These are phyloP conservation scores for Drosophila nannoptera DNA, from an alignment of 1,140 invertebrate genomes.

Conservation along the genomic window DNA sequence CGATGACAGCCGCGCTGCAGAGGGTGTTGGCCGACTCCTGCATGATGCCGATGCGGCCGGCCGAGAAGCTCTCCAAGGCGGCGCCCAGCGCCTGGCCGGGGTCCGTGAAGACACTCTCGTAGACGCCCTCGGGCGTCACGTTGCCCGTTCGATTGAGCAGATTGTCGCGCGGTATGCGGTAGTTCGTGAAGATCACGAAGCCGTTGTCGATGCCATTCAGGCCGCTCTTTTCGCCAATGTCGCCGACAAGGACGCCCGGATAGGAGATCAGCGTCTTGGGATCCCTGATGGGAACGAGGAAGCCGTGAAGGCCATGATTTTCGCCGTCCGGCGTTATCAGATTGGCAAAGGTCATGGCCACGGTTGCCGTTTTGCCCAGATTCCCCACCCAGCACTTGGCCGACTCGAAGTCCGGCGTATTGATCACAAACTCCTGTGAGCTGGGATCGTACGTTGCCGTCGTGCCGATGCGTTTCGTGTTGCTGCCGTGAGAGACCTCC, in stretches of 20 bases:
- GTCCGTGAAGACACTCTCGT: conserved; percentile 88
- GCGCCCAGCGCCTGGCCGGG: conserved; percentile 88
- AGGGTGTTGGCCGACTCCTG: conserved; percentile 87
- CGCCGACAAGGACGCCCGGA: conserved; percentile 86
- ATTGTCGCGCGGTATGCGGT: conserved; percentile 88
- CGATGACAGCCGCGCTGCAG: conserved; percentile 88
- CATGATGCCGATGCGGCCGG: conserved; percentile 87
- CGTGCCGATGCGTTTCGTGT: conserved; percentile 94
- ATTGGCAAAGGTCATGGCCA: conserved; percentile 94
- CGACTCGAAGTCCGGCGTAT: conserved; percentile 95
- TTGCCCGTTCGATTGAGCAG: conserved; percentile 93
- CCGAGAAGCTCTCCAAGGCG: conserved; percentile 91
- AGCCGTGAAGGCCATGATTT: conserved; percentile 93
- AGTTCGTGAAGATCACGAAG: conserved; percentile 92
- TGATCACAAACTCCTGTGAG: conserved; percentile 90
- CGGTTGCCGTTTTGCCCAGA: conserved; percentile 93
- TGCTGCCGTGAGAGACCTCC: conserved; percentile 95
- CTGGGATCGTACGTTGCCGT: conserved; percentile 91
- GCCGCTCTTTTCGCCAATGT: conserved; percentile 94
- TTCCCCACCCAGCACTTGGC: conserved; percentile 97
- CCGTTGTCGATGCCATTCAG: conserved; percentile 95
- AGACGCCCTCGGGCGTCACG: conserved; percentile 90
- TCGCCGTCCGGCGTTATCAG: conserved; percentile 86
- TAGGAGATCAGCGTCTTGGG: conserved; percentile 86
- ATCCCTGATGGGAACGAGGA: conserved; percentile 90